Percentiles rank a stretch among this genome's conserved stretches.
phyloP scores from a whole-genome alignment of 2,113 vertebrate genomes.

The Paramormyrops kingsleyae region DNA sequence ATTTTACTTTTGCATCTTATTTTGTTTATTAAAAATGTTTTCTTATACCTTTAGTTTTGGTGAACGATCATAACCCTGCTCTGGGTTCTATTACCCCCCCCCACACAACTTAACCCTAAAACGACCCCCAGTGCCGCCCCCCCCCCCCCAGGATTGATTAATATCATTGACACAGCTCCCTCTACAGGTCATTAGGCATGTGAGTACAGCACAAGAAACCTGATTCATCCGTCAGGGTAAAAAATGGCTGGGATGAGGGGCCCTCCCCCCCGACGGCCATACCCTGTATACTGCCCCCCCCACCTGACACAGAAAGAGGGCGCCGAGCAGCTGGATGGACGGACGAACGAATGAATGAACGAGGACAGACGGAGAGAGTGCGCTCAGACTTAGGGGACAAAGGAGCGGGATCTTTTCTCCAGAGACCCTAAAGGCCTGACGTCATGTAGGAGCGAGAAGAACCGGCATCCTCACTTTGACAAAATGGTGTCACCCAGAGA shows the following conservation, averaged over 20 bases:
- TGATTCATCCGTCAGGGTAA: slow-evolving; percentile 29
- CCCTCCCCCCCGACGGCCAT: background rate
- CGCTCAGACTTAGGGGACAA: background rate
- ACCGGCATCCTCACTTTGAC: background rate
- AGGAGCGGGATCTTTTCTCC: background rate
- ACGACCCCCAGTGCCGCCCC: background rate
- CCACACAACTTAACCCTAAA: background rate
- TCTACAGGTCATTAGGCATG: slow-evolving; percentile 48
- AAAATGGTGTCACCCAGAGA: background rate
- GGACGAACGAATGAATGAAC: background rate
- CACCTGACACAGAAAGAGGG: background rate
- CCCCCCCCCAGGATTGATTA: slow-evolving; percentile 37
- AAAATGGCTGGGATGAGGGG: slow-evolving; percentile 15
- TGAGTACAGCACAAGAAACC: slow-evolving; percentile 26
- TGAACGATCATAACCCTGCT: background rate
- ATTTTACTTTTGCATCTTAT: background rate
- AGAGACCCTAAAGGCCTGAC: background rate
- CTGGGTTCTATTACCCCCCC: background rate
- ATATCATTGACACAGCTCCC: slow-evolving; percentile 37
- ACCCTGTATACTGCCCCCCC: background rate
- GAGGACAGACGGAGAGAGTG: background rate
- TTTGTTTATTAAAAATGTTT: background rate
- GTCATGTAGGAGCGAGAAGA: background rate
- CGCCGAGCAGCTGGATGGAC: background rate
- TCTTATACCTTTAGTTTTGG: background rate